phyloP scores from a whole-genome alignment of 2,113 vertebrate species.

The Clinocottus analis region DNA sequence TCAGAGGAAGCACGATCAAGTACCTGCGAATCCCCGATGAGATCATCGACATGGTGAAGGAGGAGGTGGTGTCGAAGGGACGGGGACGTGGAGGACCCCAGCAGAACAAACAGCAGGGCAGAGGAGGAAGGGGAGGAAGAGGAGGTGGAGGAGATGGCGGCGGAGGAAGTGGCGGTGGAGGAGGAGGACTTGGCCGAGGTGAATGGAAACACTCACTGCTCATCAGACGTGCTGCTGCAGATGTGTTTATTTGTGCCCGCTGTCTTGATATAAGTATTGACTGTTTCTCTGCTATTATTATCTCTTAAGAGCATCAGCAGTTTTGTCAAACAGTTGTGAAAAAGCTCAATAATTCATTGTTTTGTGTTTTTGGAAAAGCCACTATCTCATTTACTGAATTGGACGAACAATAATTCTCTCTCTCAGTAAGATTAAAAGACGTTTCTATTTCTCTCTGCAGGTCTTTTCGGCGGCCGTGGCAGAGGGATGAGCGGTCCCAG shows the following conservation, averaged over 20 bases:
- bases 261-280: neutral
- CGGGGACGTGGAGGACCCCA: slow-evolving; percentile 92
- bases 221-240: neutral
- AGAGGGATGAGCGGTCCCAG: slow-evolving; percentile 85
- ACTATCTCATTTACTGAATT: neutral
- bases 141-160: slow-evolving; percentile 80
- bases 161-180: slow-evolving; percentile 53
- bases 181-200: slow-evolving; percentile 87
- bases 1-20: slow-evolving; percentile 97
- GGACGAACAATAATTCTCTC: neutral
- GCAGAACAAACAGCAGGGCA: slow-evolving; percentile 96
- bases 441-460: slow-evolving; percentile 66
- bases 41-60: slow-evolving; percentile 99
- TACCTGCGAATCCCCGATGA: slow-evolving; percentile 97
- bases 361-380: neutral
- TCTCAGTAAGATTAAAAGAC: neutral
- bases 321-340: neutral
- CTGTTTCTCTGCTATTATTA: neutral
- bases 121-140: slow-evolving; percentile 79
- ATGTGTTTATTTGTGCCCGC: neutral
- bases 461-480: slow-evolving; percentile 94
- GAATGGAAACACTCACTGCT: slow-evolving; percentile 24
- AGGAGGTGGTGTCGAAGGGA: slow-evolving; percentile 95
- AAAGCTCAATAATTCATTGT: neutral
- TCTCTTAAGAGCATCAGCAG: neutral